Conservation (phyloP, 2,888 invertebrate species). For the Melanostoma scalare region DNA sequence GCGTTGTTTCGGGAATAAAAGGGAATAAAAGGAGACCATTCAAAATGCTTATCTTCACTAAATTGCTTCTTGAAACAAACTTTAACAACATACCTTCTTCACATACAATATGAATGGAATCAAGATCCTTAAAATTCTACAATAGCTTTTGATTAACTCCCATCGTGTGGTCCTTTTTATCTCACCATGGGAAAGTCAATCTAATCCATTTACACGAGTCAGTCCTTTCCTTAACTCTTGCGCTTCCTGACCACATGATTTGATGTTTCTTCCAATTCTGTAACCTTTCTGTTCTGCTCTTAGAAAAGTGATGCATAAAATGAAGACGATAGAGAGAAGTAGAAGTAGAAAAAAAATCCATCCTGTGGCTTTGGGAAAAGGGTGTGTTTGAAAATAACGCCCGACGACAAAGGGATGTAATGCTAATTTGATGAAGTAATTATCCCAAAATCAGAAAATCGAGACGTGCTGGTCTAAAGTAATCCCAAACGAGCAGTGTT, state of each 20-base stretch:
- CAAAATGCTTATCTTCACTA: no score
- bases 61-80: no score
- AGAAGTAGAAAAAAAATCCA: constrained; percentile 12
- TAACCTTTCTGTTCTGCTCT: constrained; percentile 19
- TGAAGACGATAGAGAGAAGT: background rate
- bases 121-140: constrained; percentile 12
- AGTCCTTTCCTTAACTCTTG: constrained; percentile 36
- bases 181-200: constrained; percentile 42
- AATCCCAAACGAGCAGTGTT: constrained; percentile 51
- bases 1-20: no score
- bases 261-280: constrained; percentile 34
- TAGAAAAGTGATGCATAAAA: constrained; percentile 59
- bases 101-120: background rate
- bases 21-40: no score
- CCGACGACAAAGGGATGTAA: constrained; percentile 61
- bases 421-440: constrained; percentile 73
- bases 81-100: no score
- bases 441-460: constrained; percentile 71
- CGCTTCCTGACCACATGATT: constrained; percentile 59
- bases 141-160: constrained; percentile 47
- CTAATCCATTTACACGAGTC: constrained; percentile 49
- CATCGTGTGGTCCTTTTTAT: background rate
- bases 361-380: constrained; percentile 17
- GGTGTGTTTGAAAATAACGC: constrained; percentile 37
- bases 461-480: constrained; percentile 64